Base-by-base conservation (phyloP, 92 coral and sea anemone genomes). In the Umimayanthus kanabou region DNA sequence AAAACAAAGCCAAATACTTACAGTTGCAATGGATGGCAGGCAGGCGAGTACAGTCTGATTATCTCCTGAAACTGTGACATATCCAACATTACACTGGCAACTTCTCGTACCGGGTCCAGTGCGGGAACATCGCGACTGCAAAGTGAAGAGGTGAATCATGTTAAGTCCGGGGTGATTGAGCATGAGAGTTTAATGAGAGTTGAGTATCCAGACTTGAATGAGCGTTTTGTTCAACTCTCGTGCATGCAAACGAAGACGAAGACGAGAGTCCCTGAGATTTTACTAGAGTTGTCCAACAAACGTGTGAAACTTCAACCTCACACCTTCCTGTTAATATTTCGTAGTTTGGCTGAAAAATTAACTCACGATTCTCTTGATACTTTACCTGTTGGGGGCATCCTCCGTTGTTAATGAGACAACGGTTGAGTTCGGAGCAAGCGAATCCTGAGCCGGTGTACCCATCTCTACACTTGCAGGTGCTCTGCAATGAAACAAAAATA, bases 331-430 rank as follows among this genome's bases (percentile, higher is more conserved):
- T 9, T 50, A 50, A 50, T 50, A 50, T 50, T 50, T 50, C 57
- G 57, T 50, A 50, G 57, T 50, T 50, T 49, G 9, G 11, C 9
- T 7, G 50, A 45, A 45, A 45, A 45, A 45, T 4, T 9, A 45
- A 45, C 10, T 9, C 50, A 50, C 10, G 13, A 10, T 50, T 14
- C 18, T 53, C 58, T 14, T 15, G 58, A 14, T 53, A 53, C 58
- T 53, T 43, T n/a, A 83, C 87, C 87, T 83, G 61, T 29, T 78
- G 3, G 1, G 87, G 87, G 29, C 87, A 83, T 39, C 43, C 87
- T 45, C 87, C 87, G 40, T 83, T 83, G 77, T 83, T 83, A 70
- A 83, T 78, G 42, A 83, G 87, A 23, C 87, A 83, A 16, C 4
- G 87, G 87, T 83, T 83, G 87, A 83, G 45, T 66, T 83, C 87